Percentiles rank a stretch among this genome's conserved stretches.
Evolutionary conservation across 1,140 invertebrate genomes (phyloP).

Genomic region (Papilio xuthus): DNA sequence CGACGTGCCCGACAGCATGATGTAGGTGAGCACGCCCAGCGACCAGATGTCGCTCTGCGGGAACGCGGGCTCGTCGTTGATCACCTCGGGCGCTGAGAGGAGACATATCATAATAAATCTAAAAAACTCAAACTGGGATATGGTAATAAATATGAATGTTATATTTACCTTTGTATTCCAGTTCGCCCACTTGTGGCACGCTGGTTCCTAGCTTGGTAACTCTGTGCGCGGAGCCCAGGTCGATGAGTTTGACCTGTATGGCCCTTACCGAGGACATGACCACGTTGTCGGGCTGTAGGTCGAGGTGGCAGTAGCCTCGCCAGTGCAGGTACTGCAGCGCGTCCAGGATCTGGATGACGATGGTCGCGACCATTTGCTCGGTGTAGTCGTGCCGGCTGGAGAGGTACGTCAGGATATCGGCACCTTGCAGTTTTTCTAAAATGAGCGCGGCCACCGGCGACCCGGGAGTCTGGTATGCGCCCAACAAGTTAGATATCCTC

Average conservation of each 20-base stretch:
- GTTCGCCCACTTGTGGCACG: conserved; percentile 85
- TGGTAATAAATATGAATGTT: conserved; percentile 4
- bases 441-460: conserved; percentile 87
- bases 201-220: conserved; percentile 90
- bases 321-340: conserved; percentile 96
- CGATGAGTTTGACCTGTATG: conserved; percentile 94
- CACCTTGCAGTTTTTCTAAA: conserved; percentile 94
- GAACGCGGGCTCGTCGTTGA: conserved; percentile 92
- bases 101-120: conserved; percentile 1
- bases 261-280: conserved; percentile 94
- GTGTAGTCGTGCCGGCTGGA: conserved; percentile 93
- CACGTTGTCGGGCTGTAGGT: conserved; percentile 98
- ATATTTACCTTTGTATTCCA: conserved; percentile 87
- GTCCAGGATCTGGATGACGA: conserved; percentile 92
- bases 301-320: conserved; percentile 94
- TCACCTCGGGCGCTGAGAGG: conserved; percentile 92
- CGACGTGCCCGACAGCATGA: conserved; percentile 96
- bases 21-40: conserved; percentile 95
- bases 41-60: conserved; percentile 98
- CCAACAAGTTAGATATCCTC: conserved; percentile 88
- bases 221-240: conserved; percentile 92
- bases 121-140: too few relatives aligned
- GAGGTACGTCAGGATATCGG: conserved; percentile 95
- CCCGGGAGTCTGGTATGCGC: conserved; percentile 86
- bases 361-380: conserved; percentile 93